phyloP scores from a whole-genome alignment of 2,797 vertebrate species.

The Helarctos malayanus region DNA sequence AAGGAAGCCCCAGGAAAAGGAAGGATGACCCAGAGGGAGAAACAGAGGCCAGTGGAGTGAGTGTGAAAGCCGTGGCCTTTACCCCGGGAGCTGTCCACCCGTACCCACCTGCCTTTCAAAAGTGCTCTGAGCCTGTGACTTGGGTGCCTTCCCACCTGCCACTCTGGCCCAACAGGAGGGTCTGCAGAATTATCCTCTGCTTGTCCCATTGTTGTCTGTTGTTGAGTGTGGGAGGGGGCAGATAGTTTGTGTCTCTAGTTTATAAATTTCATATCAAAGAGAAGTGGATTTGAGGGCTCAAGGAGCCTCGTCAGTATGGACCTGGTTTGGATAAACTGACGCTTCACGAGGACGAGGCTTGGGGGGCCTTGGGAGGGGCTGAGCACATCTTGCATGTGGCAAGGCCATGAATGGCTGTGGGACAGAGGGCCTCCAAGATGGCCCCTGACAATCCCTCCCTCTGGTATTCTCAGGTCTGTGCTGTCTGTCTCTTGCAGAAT shows the following conservation, averaged over 20 bases:
- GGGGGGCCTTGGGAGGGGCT: background rate
- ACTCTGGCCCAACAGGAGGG: background rate
- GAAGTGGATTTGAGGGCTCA: background rate
- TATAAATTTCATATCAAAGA: background rate
- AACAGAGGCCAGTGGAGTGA: background rate
- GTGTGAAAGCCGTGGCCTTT: background rate
- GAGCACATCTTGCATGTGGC: background rate
- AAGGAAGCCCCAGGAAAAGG: background rate
- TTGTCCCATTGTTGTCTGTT: background rate
- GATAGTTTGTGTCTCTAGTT: background rate
- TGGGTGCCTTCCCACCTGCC: background rate
- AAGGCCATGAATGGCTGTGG: background rate
- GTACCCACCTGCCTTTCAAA: background rate
- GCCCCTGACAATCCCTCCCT: too few relatives aligned
- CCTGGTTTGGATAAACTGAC: background rate
- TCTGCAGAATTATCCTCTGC: background rate
- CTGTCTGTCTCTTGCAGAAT: background rate
- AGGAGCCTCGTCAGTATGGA: background rate
- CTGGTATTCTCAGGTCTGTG: too few relatives aligned
- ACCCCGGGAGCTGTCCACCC: background rate
- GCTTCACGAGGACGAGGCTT: background rate
- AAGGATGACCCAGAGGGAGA: background rate
- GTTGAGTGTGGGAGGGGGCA: fast-evolving
- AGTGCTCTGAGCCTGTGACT: background rate
- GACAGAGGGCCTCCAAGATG: background rate